phyloP scores from a whole-genome alignment of 1,140 invertebrate genomes.

The Andrena cerasifolii region DNA sequence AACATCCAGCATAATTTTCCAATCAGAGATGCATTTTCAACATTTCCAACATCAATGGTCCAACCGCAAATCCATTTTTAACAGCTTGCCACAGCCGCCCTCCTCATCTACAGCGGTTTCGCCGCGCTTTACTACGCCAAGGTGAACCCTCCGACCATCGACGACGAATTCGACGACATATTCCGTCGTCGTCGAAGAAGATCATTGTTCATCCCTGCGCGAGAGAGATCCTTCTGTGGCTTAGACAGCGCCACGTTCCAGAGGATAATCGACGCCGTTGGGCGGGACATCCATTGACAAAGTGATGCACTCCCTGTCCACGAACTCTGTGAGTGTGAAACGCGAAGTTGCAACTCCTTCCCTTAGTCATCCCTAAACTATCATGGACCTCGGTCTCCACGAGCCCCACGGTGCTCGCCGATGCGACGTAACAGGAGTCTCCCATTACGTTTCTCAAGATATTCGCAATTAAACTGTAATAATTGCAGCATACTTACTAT shows the following conservation, averaged over 20 bases:
- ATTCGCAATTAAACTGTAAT: neutral
- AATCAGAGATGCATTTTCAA: too few species aligned
- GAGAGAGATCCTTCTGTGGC: slow-evolving; percentile 65
- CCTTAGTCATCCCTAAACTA: too few species aligned
- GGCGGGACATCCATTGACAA: slow-evolving; percentile 38
- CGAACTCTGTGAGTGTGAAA: too few species aligned
- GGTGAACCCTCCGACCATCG: slow-evolving; percentile 89
- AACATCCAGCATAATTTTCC: too few species aligned
- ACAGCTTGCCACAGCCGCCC: slow-evolving; percentile 88
- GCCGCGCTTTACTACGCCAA: slow-evolving; percentile 93
- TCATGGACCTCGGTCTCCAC: too few species aligned
- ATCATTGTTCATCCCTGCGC: slow-evolving; percentile 25
- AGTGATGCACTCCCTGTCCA: too few species aligned
- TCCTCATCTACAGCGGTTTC: slow-evolving; percentile 91
- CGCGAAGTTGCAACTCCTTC: too few species aligned
- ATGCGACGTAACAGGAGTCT: neutral
- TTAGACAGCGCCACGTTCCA: slow-evolving; percentile 75
- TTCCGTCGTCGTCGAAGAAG: slow-evolving; percentile 65
- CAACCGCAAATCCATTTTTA: neutral
- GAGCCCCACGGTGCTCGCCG: too few species aligned
- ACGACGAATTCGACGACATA: slow-evolving; percentile 87
- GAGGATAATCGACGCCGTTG: slow-evolving; percentile 79
- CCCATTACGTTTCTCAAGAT: neutral
- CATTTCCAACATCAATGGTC: too few species aligned
- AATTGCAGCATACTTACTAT: neutral